Evolutionary conservation across 1,140 invertebrate genomes (phyloP).

Genomic region (Brachionus manjavacas): DNA sequence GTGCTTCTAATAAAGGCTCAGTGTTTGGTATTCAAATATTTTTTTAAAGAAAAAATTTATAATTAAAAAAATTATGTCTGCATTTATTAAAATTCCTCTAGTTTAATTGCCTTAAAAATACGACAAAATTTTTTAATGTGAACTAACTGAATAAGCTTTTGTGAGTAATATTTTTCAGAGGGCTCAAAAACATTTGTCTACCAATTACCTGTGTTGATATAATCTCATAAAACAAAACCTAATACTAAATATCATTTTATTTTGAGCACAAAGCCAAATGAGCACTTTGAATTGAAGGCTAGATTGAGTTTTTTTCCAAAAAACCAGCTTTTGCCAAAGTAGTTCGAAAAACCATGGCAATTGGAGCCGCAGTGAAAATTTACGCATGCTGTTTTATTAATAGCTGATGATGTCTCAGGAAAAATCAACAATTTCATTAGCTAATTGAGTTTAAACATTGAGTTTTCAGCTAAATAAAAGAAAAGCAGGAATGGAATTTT

Average conservation of each 20-base stretch:
- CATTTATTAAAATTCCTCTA: background rate
- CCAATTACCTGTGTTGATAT: background rate
- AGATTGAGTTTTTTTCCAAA: background rate
- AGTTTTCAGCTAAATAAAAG: background rate
- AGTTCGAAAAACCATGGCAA: background rate
- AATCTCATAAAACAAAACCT: background rate
- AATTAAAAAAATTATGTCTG: background rate
- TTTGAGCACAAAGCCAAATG: background rate
- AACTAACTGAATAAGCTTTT: background rate
- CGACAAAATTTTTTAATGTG: background rate
- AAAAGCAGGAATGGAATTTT: background rate
- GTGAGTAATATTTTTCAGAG: background rate
- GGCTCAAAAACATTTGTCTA: background rate
- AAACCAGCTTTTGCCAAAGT: background rate
- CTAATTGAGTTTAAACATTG: constrained; percentile 32
- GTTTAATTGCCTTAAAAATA: background rate
- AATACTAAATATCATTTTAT: background rate
- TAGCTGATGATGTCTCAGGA: background rate
- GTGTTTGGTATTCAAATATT: background rate
- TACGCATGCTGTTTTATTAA: background rate
- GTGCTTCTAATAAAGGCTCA: background rate
- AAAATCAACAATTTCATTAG: constrained; percentile 9
- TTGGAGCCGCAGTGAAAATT: background rate
- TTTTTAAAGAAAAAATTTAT: background rate
- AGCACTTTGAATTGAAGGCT: background rate